Evolutionary conservation across 2,113 vertebrate genomes (phyloP), one percentile per base, ranked within the genome.

Genomic region (Aphelocoma coerulescens): DNA sequence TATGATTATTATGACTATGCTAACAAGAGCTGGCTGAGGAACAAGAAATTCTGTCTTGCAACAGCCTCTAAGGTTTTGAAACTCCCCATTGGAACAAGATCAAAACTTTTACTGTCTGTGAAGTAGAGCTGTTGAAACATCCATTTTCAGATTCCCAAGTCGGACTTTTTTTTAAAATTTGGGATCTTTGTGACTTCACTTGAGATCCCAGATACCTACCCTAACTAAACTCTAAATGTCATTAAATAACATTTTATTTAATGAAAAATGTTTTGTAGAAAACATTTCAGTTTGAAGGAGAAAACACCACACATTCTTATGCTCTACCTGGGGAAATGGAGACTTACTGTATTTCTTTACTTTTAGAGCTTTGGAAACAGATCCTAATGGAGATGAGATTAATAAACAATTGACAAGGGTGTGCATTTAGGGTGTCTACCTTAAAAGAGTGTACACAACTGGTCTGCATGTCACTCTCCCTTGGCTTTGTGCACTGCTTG

Each of bases 11-110:
- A 87, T 76, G 81, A 65, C 57, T 72, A 22, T 72, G 69, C 35
- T 94, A 91, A 76, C 44, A 78, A 85, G 77, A 67, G 21, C 74
- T 95, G 96, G 85, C 77, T 85, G 66, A 78, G 44, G 62, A 94
- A 85, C 66, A 91, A 72, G 57, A 72, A 89, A 95, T 86, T 88
- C 44, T 78, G 57, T 57, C 88, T 97, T 88, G 48, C 35, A 89
- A 88, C 66, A 85, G 66, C 52, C 39, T 72, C 54, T 89, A 81
- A 77, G 74, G 49, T 87, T 93, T 82, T 85, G 65, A 89, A 96
- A 89, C 68, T 85, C 52, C 16, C 30, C 3, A 1, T 0, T 96
- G 66, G 96, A 96, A 63, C 0, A 1, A 15, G 26, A 95, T 91
- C 93, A 93, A 85, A 88, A 54, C 28, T 82, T 89, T 48, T 22